Conservation (phyloP, 2,888 invertebrate species). For the Norana najaformis region DNA sequence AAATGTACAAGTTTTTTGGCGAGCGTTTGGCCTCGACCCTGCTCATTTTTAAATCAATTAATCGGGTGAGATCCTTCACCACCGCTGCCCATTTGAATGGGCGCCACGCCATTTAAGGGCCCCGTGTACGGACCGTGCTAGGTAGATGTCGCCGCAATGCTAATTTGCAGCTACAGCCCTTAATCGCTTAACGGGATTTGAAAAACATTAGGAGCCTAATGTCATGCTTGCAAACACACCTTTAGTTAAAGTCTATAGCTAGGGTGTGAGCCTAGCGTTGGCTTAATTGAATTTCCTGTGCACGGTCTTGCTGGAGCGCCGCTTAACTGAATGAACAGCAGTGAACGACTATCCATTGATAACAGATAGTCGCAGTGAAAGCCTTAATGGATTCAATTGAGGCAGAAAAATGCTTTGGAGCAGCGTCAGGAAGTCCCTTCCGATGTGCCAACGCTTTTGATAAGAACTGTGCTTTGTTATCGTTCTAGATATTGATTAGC, state of each 20-base stretch:
- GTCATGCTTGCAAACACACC: background rate
- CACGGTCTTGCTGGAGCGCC: background rate
- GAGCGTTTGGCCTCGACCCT: too few relatives aligned
- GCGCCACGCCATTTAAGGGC: too few relatives aligned
- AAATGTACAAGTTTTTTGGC: too few relatives aligned
- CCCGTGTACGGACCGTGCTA: too few relatives aligned
- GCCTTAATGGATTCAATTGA: background rate
- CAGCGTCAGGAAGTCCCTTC: background rate
- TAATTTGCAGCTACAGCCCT: background rate
- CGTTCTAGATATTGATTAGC: background rate
- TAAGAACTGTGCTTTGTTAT: background rate
- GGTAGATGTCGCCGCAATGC: background rate
- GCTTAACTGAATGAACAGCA: background rate
- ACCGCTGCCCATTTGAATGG: too few relatives aligned
- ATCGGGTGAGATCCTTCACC: too few relatives aligned
- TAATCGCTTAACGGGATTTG: background rate
- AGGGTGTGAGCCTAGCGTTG: background rate
- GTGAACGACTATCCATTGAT: background rate
- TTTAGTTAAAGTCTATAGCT: background rate
- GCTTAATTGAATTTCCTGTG: background rate
- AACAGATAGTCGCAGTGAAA: background rate
- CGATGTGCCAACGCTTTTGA: background rate
- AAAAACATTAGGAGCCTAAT: background rate
- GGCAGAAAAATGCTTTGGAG: background rate
- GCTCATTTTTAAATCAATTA: too few relatives aligned